Percentiles rank a stretch among this genome's conserved stretches.
Conservation (phyloP, 1,140 invertebrate species). For the Planococcus citri region DNA sequence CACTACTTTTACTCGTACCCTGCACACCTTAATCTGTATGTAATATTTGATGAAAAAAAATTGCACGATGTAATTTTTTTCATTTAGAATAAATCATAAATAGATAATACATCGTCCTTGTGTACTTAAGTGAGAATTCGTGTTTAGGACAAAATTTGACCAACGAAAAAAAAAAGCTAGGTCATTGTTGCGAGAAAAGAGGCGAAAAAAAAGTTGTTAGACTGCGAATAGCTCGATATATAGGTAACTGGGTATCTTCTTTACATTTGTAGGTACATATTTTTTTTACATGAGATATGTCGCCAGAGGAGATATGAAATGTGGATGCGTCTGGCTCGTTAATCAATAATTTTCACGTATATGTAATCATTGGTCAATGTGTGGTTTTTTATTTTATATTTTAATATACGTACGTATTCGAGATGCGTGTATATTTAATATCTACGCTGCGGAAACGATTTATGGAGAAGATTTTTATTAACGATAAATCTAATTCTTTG, state of each 20-base stretch:
- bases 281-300: background rate
- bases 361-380: background rate
- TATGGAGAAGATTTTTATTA: conserved; percentile 1
- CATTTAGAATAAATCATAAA: background rate
- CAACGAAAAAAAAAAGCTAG: background rate
- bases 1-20: background rate
- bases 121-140: background rate
- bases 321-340: background rate
- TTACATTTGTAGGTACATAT: too few relatives aligned
- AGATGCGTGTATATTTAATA: background rate
- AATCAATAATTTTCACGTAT: background rate
- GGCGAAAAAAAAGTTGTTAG: too few relatives aligned
- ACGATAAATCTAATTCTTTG: background rate
- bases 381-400: too few relatives aligned
- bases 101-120: background rate
- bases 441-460: background rate
- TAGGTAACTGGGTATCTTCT: too few relatives aligned
- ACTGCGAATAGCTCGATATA: too few relatives aligned
- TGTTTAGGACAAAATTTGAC: background rate
- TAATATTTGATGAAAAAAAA: background rate
- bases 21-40: background rate
- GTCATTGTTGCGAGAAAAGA: background rate
- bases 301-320: background rate
- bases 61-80: background rate
- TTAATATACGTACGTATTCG: background rate